These are phyloP conservation scores for Lathronympha strigana DNA, from an alignment of 2,888 invertebrate genomes.

Conservation along the genomic window DNA sequence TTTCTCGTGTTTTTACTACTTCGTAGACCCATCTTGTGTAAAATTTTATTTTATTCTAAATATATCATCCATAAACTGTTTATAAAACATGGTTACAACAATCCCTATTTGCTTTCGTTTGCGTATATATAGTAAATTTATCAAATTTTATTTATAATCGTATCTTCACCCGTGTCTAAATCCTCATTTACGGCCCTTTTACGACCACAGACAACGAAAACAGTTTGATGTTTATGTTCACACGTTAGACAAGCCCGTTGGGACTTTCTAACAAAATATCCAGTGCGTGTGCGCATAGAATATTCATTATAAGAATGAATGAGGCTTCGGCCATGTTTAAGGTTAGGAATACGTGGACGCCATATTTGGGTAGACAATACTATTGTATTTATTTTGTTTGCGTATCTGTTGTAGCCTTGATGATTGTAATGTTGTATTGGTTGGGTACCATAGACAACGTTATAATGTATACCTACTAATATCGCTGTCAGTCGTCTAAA, in stretches of 20 bases:
- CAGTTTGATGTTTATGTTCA: constrained; percentile 46
- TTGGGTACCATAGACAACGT: no score
- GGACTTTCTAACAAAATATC: constrained; percentile 81
- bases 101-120: no score
- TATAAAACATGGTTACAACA: no score
- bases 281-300: constrained; percentile 68
- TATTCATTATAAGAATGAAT: constrained; percentile 71
- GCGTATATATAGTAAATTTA: constrained; percentile 25
- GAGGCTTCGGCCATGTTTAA: constrained; percentile 63
- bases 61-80: not conserved
- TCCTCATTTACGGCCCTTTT: constrained; percentile 31
- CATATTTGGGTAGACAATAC: constrained; percentile 41
- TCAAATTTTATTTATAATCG: constrained; percentile 29
- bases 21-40: not conserved
- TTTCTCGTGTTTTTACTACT: no score
- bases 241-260: constrained; percentile 54
- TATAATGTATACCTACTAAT: not conserved
- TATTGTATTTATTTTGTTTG: constrained; percentile 27
- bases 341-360: constrained; percentile 58
- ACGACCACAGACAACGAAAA: constrained; percentile 40
- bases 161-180: constrained; percentile 20
- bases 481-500: no score
- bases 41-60: constrained; percentile 5
- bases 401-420: constrained; percentile 20
- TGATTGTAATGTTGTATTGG: not conserved